These are phyloP conservation scores for Sebastes nivosus DNA, from an alignment of 2,797 vertebrate species.

Conservation along the genomic window DNA sequence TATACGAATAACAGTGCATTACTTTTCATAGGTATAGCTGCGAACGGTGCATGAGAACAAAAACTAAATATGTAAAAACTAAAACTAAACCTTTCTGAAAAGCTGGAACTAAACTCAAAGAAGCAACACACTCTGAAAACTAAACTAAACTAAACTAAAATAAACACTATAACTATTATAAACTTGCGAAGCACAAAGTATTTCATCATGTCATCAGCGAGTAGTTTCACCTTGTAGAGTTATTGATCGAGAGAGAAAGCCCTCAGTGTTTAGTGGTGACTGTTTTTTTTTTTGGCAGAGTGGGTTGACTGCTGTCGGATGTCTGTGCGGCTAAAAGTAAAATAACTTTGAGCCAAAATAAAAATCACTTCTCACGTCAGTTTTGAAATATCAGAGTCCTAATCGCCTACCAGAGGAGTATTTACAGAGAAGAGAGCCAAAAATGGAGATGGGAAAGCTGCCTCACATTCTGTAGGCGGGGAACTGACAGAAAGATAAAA, in stretches of 20 bases:
- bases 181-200: background rate
- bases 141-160: no score
- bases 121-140: no score
- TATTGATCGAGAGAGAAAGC: slow-evolving; percentile 19
- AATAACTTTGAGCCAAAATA: slow-evolving; percentile 14
- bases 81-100: no score
- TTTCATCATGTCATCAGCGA: background rate
- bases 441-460: slow-evolving; percentile 36
- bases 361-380: background rate
- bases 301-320: slow-evolving; percentile 14
- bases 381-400: slow-evolving; percentile 39
- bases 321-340: slow-evolving; percentile 5
- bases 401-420: background rate
- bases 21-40: no score
- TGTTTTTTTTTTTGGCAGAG: background rate
- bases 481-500: slow-evolving; percentile 30
- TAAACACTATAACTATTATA: no score
- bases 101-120: no score
- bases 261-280: background rate
- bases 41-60: no score
- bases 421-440: slow-evolving; percentile 21
- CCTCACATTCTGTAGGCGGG: slow-evolving; percentile 32
- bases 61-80: no score
- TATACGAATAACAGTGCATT: no score
- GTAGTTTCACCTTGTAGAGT: background rate